phyloP scores from a whole-genome alignment of 2,888 invertebrate species.

The Macrosiphum euphorbiae region DNA sequence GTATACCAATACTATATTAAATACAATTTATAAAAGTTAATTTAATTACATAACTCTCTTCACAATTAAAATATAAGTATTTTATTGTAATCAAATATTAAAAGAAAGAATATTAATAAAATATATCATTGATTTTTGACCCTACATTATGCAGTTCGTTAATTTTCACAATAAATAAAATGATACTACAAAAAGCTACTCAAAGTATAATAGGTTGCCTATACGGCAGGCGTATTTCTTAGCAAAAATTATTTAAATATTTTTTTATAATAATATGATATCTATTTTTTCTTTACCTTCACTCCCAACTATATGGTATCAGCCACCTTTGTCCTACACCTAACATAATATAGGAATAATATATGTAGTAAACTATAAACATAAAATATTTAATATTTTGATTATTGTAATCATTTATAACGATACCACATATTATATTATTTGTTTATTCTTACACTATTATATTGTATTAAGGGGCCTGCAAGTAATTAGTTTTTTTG shows the following conservation, averaged over 20 bases:
- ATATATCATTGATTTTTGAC: no score
- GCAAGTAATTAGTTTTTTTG: no score
- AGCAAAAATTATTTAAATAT: neutral
- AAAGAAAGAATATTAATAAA: neutral
- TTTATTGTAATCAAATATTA: neutral
- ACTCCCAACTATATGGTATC: neutral
- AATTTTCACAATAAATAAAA: neutral
- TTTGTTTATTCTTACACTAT: neutral
- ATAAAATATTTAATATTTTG: neutral
- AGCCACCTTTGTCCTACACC: neutral
- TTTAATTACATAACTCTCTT: neutral
- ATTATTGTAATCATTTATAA: neutral
- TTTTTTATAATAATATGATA: neutral
- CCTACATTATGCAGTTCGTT: neutral
- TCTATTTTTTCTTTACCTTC: neutral
- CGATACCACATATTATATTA: neutral
- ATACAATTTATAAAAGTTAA: neutral
- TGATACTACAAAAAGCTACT: neutral
- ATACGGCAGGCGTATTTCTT: slow-evolving; percentile 16
- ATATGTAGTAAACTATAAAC: neutral
- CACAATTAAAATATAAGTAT: neutral
- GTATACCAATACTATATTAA: no score
- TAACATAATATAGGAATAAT: no score
- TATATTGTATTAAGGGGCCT: neutral
- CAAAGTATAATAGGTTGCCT: slow-evolving; percentile 29